Conservation (phyloP, 2,797 vertebrate species). For the Bucorvus abyssinicus region DNA sequence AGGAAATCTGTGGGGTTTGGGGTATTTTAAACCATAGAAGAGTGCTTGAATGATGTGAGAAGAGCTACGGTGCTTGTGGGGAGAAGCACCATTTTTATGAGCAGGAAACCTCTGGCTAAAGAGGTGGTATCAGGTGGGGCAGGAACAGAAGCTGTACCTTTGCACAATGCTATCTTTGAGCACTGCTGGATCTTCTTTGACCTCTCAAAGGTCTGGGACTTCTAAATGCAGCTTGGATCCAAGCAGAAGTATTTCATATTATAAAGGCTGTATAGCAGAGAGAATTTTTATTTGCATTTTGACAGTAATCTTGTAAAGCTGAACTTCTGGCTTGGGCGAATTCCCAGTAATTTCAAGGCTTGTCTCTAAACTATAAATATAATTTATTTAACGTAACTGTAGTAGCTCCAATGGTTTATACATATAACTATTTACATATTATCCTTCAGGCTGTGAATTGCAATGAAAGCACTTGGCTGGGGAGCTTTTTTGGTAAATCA, state of each 20-base stretch:
- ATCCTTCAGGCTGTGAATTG: background rate
- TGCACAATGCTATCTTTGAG: background rate
- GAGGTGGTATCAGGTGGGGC: too few species aligned
- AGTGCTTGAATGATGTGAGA: background rate
- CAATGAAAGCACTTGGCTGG: background rate
- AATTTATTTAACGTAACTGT: background rate
- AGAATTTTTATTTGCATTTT: background rate
- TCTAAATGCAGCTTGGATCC: background rate
- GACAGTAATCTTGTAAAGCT: background rate
- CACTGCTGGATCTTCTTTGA: background rate
- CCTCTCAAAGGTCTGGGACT: background rate
- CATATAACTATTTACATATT: background rate
- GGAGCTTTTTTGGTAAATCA: background rate
- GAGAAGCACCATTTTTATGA: background rate
- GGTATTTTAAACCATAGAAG: background rate
- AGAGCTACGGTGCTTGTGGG: background rate
- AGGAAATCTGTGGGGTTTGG: background rate
- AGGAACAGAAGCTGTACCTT: background rate
- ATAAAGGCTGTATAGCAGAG: background rate
- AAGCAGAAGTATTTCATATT: background rate
- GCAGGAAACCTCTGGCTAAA: background rate
- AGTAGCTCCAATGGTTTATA: background rate
- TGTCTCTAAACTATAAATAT: background rate
- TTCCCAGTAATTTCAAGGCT: background rate
- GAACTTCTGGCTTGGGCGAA: background rate